Conservation (phyloP, 2,797 vertebrate genomes). For the Eulemur mongoz region DNA sequence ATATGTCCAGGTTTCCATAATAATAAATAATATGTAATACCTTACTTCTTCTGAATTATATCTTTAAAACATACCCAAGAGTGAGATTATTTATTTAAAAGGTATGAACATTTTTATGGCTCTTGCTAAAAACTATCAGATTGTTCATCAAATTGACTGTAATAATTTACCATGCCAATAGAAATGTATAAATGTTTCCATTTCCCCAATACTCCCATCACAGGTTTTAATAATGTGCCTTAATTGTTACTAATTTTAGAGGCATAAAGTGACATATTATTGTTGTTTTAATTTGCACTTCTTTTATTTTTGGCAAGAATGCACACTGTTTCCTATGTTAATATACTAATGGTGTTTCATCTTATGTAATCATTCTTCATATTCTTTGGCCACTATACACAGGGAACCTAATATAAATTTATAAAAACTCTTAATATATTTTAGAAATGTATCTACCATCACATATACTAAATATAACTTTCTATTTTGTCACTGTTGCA, state of each 20-base stretch:
- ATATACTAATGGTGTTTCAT: constrained; percentile 62
- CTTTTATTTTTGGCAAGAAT: constrained; percentile 43
- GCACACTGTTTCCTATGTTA: constrained; percentile 38
- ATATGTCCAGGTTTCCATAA: constrained; percentile 42
- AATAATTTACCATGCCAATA: constrained; percentile 52
- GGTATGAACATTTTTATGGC: constrained; percentile 52
- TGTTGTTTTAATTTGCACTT: constrained; percentile 45
- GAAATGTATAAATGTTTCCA: constrained; percentile 58
- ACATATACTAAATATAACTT: constrained; percentile 9
- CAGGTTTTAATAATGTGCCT: constrained; percentile 51
- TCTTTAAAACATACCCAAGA: constrained; percentile 43
- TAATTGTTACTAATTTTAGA: constrained; percentile 58
- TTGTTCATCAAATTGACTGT: constrained; percentile 63
- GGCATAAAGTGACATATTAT: constrained; percentile 41
- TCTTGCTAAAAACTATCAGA: constrained; percentile 57
- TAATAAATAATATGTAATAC: constrained; percentile 61
- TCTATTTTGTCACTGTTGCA: neutral
- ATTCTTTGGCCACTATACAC: neutral
- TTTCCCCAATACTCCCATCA: constrained; percentile 40
- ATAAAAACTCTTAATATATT: neutral
- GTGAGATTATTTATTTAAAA: constrained; percentile 58
- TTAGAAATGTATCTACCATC: neutral
- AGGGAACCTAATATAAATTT: constrained; percentile 24
- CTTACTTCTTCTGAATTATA: constrained; percentile 48
- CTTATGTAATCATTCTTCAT: constrained; percentile 47